A percentile compares a stretch with the other conserved stretches of the same genome.
Conservation (phyloP, 2,888 invertebrate genomes). For the Sinentomon sp. region DNA sequence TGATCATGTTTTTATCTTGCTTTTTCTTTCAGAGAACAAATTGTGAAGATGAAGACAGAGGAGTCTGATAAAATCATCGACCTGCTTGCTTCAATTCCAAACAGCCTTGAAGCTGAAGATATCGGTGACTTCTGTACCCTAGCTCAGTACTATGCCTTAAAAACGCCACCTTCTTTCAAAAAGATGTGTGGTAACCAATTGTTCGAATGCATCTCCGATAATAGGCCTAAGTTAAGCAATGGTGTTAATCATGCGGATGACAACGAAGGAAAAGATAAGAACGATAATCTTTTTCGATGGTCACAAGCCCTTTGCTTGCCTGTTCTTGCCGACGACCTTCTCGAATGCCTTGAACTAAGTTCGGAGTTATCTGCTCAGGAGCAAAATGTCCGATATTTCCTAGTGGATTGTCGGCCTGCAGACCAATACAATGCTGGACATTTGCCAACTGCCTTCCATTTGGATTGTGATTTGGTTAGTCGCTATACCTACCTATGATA, state of each 20-base stretch:
- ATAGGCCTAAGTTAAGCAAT: too few species aligned
- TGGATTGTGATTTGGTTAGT: slow-evolving; percentile 66
- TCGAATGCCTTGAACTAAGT: background rate
- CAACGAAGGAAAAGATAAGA: too few species aligned
- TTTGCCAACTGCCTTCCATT: slow-evolving; percentile 85
- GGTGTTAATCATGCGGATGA: too few species aligned
- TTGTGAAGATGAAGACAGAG: slow-evolving; percentile 37
- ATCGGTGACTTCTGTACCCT: slow-evolving; percentile 87
- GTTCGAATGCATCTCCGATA: too few species aligned
- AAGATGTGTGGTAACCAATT: too few species aligned
- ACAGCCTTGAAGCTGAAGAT: slow-evolving; percentile 71
- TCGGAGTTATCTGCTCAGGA: too few species aligned
- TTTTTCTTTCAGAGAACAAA: too few species aligned
- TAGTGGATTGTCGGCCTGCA: slow-evolving; percentile 86
- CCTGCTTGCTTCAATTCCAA: slow-evolving; percentile 39
- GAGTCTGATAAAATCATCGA: slow-evolving; percentile 37
- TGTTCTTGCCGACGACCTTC: background rate
- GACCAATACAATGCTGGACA: slow-evolving; percentile 94
- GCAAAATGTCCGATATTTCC: slow-evolving; percentile 49
- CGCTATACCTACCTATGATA: background rate
- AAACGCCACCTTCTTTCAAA: slow-evolving; percentile 83
- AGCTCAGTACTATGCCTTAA: slow-evolving; percentile 79
- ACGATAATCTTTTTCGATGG: background rate
- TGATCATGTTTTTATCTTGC: too few species aligned
- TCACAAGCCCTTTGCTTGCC: slow-evolving; percentile 1